Evolutionary conservation across 2,113 vertebrate genomes (phyloP), one percentile per base, ranked within the genome.

Genomic region (Morone chrysops): DNA sequence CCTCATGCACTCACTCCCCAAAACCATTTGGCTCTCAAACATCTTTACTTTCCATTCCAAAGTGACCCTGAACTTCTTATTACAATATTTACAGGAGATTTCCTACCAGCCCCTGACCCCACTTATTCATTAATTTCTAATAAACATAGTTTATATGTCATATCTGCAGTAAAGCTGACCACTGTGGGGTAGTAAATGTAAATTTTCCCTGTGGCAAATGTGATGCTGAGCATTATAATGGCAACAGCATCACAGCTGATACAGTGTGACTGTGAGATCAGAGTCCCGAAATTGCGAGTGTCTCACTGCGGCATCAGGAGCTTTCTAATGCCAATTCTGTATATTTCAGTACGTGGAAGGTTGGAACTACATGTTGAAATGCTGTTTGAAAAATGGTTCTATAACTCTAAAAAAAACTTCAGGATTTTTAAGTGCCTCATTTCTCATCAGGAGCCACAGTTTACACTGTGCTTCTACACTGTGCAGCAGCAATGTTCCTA

Each of bases 71-170:
- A 54, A 84, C 50, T 63, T 38, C 25, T 62, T 74, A 25, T 25
- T 25, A 25, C 60, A 82, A 75, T 82, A 84, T 91, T 82, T 80
- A 80, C 63, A 73, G 25, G 20, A 76, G 38, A 36, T 84, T 80
- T 80, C 74, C 75, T 61, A 67, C 81, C 54, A 78, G 79, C 40
- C 80, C 50, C 60, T 81, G 62, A 81, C 83, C 82, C 86, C 62
- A 60, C 45, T 83, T 78, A 90, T 83, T 90, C 63, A 91, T 90
- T 89, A n/a, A 88, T 87, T 69, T 83, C 80, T 80, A 81, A 83
- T 89, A 83, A 89, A 90, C 81, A 51, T 5, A 43, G 54, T 93
- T 90, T 87, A 87, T 93, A 25, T 80, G 50, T 72, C 72, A 70
- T 54, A 80, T 86, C 47, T 69, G 83, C 51, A 68, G 81, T 93